Conservation (phyloP, 2,888 invertebrate species). For the Drosophila peninsularis region DNA sequence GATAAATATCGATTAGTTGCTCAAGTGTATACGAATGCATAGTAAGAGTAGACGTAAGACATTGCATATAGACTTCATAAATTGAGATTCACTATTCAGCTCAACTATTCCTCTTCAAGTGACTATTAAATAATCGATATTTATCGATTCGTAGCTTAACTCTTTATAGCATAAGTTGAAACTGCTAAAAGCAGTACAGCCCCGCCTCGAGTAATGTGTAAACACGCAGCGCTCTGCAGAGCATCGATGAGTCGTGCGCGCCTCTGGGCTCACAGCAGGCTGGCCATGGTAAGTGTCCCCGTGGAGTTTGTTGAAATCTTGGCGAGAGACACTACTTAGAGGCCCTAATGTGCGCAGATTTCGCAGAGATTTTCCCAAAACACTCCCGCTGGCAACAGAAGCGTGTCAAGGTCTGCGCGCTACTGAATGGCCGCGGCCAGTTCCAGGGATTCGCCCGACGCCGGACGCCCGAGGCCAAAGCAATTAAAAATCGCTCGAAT, state of each 20-base stretch:
- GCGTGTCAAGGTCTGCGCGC: constrained; percentile 81
- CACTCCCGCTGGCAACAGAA: constrained; percentile 74
- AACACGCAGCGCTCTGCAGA: neutral
- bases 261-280: constrained; percentile 43
- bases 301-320: constrained; percentile 77
- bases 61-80: neutral
- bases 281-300: constrained; percentile 45
- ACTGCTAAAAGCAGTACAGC: neutral
- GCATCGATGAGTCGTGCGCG: constrained; percentile 16
- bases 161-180: neutral
- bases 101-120: neutral
- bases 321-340: constrained; percentile 72
- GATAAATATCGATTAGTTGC: neutral
- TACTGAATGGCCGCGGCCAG: constrained; percentile 59
- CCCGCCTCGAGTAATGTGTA: neutral
- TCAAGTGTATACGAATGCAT: too few species aligned
- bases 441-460: constrained; percentile 21
- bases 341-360: constrained; percentile 62
- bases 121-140: neutral
- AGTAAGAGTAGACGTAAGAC: too few species aligned
- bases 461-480: too few species aligned
- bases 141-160: neutral
- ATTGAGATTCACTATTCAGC: neutral
- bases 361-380: constrained; percentile 47
- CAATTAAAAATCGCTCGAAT: constrained; percentile 11